Evolutionary conservation across 2,888 invertebrate species (phyloP).

Genomic region (Drosophila formosana): DNA sequence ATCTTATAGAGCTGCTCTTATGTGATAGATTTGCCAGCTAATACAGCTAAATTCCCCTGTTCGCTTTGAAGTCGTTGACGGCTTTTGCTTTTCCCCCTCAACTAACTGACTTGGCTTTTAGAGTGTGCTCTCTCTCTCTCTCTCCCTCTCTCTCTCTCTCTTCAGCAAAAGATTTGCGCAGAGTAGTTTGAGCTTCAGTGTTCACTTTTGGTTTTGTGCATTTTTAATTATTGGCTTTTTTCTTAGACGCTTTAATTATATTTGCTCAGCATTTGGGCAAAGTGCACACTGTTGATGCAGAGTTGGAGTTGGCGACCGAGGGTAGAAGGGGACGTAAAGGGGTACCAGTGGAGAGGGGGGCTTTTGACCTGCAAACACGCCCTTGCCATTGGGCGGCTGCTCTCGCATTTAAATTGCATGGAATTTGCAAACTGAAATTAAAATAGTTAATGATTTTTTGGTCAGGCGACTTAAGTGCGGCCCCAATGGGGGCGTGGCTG

Average conservation of each 20-base stretch:
- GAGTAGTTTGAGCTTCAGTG: slow-evolving; percentile 15
- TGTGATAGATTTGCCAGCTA: not conserved
- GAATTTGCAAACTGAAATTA: slow-evolving; percentile 80
- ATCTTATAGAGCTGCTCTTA: not conserved
- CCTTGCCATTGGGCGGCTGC: slow-evolving; percentile 49
- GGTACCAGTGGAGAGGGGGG: not conserved
- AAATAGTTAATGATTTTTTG: slow-evolving; percentile 79
- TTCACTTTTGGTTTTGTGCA: slow-evolving; percentile 75
- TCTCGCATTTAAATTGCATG: slow-evolving; percentile 75
- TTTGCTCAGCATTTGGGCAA: slow-evolving; percentile 74
- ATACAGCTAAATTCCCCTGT: not conserved
- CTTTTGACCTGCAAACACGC: slow-evolving; percentile 46
- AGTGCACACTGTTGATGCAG: slow-evolving; percentile 37
- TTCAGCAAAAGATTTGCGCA: not conserved
- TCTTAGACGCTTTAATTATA: slow-evolving; percentile 78
- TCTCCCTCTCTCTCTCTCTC: slow-evolving; percentile 1
- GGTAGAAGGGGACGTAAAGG: not conserved
- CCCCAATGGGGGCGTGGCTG: slow-evolving; percentile 58
- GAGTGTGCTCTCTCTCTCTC: slow-evolving; percentile 1
- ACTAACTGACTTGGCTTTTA: slow-evolving; percentile 27
- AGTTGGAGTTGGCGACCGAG: not conserved
- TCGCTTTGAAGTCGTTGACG: slow-evolving; percentile 4
- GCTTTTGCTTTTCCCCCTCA: slow-evolving; percentile 1
- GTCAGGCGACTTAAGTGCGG: slow-evolving; percentile 74
- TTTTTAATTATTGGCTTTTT: slow-evolving; percentile 80